Evolutionary conservation across 2,113 vertebrate species (phyloP).

Genomic region (Bos javanicus): DNA sequence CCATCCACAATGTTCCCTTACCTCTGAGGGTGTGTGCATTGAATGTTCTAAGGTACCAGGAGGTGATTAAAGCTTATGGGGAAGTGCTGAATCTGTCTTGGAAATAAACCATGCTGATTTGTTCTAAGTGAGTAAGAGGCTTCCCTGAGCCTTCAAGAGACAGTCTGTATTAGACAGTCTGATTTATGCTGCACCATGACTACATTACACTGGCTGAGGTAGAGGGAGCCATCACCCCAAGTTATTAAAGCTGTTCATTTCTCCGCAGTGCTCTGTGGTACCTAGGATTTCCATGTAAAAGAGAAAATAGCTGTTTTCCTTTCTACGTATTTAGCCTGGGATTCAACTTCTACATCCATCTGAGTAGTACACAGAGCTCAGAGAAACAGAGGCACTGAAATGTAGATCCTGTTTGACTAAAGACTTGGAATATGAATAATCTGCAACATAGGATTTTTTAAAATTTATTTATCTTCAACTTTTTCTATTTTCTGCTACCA

Average conservation of each 20-base stretch:
- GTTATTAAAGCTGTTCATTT: conserved; percentile 59
- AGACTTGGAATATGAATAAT: conserved; percentile 61
- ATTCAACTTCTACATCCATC: conserved; percentile 33
- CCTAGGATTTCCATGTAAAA: conserved; percentile 44
- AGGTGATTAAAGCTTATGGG: background rate
- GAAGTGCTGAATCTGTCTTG: background rate
- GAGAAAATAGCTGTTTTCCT: conserved; percentile 61
- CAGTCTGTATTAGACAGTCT: background rate
- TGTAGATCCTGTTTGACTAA: conserved; percentile 57
- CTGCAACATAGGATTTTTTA: background rate
- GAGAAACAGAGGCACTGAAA: conserved; percentile 36
- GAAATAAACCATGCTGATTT: background rate
- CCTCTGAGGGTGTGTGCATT: background rate
- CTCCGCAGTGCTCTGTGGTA: conserved; percentile 56
- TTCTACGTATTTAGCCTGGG: background rate
- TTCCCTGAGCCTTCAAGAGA: background rate
- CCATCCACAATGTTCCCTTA: background rate
- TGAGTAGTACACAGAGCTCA: conserved; percentile 46
- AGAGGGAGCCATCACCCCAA: background rate
- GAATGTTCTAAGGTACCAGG: background rate
- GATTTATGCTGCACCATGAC: background rate
- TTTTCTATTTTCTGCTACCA: conserved; percentile 34
- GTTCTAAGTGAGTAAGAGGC: background rate
- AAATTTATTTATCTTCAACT: conserved; percentile 2
- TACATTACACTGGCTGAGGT: background rate